phyloP scores from a whole-genome alignment of 2,113 vertebrate species.

The Solenodon paradoxus region DNA sequence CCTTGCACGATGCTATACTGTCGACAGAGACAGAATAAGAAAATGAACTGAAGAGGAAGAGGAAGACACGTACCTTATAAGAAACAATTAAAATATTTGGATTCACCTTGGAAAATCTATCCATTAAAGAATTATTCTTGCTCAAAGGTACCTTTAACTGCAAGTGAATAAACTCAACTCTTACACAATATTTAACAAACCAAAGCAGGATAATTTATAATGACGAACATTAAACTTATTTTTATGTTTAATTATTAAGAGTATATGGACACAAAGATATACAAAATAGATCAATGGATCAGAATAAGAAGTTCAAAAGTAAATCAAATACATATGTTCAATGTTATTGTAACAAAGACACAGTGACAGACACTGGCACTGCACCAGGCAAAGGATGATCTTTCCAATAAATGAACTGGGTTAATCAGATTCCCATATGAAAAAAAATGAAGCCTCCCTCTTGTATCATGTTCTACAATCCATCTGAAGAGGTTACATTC shows the following conservation, averaged over 20 bases:
- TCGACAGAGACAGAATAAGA: neutral
- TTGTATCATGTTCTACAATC: neutral
- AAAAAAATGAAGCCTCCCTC: neutral
- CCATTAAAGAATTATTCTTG: neutral
- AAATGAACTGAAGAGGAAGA: constrained; percentile 7
- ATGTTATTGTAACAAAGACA: neutral
- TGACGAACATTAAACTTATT: neutral
- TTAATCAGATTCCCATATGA: neutral
- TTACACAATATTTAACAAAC: neutral
- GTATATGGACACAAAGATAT: neutral
- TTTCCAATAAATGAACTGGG: neutral
- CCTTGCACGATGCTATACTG: neutral
- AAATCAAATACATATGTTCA: neutral
- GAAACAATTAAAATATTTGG: neutral
- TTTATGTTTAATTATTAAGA: neutral
- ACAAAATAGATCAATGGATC: neutral
- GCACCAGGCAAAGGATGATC: neutral
- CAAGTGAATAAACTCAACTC: neutral
- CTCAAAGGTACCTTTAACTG: neutral
- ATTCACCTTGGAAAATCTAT: neutral
- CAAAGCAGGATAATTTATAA: neutral
- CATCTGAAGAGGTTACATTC: neutral
- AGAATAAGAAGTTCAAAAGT: neutral
- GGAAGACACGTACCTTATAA: neutral
- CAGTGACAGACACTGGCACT: neutral